Evolutionary conservation across 2,888 invertebrate genomes (phyloP).

Genomic region (Apamea sordens): DNA sequence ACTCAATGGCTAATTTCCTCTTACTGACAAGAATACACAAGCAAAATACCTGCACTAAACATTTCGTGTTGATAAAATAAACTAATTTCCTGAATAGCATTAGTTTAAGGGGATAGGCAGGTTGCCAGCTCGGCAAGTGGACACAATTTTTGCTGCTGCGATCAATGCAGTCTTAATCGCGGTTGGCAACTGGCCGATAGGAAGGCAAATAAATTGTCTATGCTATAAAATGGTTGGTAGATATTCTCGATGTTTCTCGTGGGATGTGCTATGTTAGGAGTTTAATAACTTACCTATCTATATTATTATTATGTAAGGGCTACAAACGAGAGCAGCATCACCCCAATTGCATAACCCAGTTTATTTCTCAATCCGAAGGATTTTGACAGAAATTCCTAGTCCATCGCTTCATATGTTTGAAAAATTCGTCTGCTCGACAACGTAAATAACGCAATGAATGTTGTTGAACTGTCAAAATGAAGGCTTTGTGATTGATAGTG

Average conservation of each 20-base stretch:
- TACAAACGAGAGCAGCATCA: too few relatives aligned
- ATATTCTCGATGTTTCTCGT: not conserved
- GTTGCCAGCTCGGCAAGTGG: slow-evolving; percentile 38
- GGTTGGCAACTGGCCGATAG: slow-evolving; percentile 37
- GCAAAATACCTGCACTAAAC: not conserved
- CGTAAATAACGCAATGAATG: too few relatives aligned
- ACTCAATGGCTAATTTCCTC: not conserved
- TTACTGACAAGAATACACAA: not conserved
- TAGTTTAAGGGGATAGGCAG: slow-evolving; percentile 26
- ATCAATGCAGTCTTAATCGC: slow-evolving; percentile 39
- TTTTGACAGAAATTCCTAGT: too few relatives aligned
- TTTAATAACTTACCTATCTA: too few relatives aligned
- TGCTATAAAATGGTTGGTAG: not conserved
- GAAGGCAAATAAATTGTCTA: slow-evolving; percentile 26
- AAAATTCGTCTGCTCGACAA: too few relatives aligned
- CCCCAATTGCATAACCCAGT: too few relatives aligned
- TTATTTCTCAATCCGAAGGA: too few relatives aligned
- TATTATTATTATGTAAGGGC: too few relatives aligned
- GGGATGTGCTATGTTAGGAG: not conserved
- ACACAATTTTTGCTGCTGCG: slow-evolving; percentile 28
- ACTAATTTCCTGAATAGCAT: slow-evolving; percentile 1
- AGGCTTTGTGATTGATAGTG: too few relatives aligned
- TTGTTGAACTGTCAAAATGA: too few relatives aligned
- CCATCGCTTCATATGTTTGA: too few relatives aligned
- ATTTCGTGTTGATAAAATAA: not conserved